Evolutionary conservation across 2,113 vertebrate genomes (phyloP), one percentile per base, ranked within the genome.

Genomic region (Cyprinodon variegatus): DNA sequence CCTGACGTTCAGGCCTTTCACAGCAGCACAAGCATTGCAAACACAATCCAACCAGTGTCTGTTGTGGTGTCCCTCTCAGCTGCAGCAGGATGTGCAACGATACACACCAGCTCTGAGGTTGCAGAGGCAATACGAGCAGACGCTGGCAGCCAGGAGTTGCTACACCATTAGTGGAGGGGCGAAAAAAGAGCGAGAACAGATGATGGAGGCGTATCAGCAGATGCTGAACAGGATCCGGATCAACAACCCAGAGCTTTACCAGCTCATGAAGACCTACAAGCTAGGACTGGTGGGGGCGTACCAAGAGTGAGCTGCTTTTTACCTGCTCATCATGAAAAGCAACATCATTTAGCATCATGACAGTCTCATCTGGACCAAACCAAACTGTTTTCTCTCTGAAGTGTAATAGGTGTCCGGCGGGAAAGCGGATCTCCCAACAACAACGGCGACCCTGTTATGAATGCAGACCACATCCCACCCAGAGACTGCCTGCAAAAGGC

Each of bases 381-480:
- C 29, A 29, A 29, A 29, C 29, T 29, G 29, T 29, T 29, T 29
- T 29, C 29, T 29, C 29, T 29, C 29, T 29, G 29, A 29, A 77
- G 67, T 41, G 4, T 77, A 15, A 70, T 3, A 1, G 43, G 11
- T 3, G 8, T 65, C 1, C 46, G 67, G 0, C 7, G 0, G 61
- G 2, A 36, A 13, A 8, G 5, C 13, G 11, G 29, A 68, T 9
- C 29, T 3, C 53, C 20, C 37, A 1, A 3, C 5, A 64, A 59
- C 60, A 38, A 75, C 40, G 20, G 7, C 45, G 45, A 14, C 22
- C 0, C 3, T 3, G 14, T 46, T 0, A 48, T 70, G 75, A 69
- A 77, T 14, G 75, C 75, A 0, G 68, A 77, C 40, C 75, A 77
- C 0, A 0, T 77, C 48, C 75, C 75, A 7, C 75, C 75, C 4